Evolutionary conservation across 2,113 vertebrate species (phyloP).

Genomic region (Rhipidura dahli): DNA sequence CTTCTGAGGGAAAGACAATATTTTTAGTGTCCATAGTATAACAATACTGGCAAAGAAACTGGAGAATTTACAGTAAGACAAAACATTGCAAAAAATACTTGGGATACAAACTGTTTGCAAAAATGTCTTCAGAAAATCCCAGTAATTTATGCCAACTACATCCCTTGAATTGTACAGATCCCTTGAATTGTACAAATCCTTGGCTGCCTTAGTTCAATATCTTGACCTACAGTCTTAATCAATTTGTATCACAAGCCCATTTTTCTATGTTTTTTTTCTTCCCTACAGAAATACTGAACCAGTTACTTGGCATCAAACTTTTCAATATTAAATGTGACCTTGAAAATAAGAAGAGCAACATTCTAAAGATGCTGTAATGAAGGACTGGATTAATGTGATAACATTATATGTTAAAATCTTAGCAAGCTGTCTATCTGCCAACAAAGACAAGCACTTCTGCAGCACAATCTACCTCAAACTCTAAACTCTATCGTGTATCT

Average conservation of each 20-base stretch:
- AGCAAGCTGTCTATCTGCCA: background rate
- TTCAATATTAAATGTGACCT: background rate
- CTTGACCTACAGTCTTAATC: background rate
- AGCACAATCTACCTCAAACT: background rate
- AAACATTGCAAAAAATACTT: background rate
- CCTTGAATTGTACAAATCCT: background rate
- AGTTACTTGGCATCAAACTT: background rate
- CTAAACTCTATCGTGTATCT: background rate
- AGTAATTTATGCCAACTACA: background rate
- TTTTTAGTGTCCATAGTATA: background rate
- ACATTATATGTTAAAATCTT: background rate
- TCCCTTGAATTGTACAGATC: background rate
- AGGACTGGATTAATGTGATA: background rate
- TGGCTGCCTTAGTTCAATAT: background rate
- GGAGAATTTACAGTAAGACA: background rate
- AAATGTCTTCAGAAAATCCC: background rate
- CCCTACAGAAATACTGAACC: background rate
- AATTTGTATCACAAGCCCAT: background rate
- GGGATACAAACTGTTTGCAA: background rate
- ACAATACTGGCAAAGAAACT: background rate
- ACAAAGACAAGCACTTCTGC: background rate
- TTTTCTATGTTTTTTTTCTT: background rate
- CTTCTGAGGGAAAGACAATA: background rate
- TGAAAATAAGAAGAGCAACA: background rate
- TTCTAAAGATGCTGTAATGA: background rate